Conservation (phyloP, 2,113 vertebrate genomes). For the Neofelis nebulosa region DNA sequence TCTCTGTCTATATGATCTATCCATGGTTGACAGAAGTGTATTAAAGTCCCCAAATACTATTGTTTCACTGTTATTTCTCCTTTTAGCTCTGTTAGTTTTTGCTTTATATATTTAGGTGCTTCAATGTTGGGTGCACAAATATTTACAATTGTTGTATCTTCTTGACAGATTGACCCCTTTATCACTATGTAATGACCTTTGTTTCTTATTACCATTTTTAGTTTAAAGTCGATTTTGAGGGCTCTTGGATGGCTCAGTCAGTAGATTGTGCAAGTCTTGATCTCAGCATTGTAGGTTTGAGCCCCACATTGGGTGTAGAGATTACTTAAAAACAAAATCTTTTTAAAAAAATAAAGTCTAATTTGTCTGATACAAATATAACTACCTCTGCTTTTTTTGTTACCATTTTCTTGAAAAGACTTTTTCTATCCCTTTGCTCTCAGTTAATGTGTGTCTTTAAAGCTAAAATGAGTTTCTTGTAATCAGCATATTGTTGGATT, state of each 20-base stretch:
- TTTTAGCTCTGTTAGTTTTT: background rate
- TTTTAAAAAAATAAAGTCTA: background rate
- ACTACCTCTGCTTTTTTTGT: background rate
- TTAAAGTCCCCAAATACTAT: background rate
- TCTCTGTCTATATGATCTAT: background rate
- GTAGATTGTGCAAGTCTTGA: too few species aligned
- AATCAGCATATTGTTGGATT: background rate
- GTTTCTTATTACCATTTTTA: background rate
- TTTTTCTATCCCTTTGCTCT: background rate
- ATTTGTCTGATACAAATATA: background rate
- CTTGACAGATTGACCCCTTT: background rate
- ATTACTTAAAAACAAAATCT: too few species aligned
- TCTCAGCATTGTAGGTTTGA: too few species aligned
- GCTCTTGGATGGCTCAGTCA: too few species aligned
- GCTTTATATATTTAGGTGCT: background rate
- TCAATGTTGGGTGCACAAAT: background rate
- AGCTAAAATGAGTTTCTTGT: background rate
- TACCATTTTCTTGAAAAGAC: background rate
- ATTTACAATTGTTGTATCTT: background rate
- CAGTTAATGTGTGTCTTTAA: background rate
- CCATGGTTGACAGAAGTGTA: background rate
- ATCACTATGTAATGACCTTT: background rate
- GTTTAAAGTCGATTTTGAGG: background rate
- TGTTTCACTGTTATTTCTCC: background rate
- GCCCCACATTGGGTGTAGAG: too few species aligned